phyloP scores from a whole-genome alignment of 2,888 invertebrate genomes.

The Pseudococcus viburni region DNA sequence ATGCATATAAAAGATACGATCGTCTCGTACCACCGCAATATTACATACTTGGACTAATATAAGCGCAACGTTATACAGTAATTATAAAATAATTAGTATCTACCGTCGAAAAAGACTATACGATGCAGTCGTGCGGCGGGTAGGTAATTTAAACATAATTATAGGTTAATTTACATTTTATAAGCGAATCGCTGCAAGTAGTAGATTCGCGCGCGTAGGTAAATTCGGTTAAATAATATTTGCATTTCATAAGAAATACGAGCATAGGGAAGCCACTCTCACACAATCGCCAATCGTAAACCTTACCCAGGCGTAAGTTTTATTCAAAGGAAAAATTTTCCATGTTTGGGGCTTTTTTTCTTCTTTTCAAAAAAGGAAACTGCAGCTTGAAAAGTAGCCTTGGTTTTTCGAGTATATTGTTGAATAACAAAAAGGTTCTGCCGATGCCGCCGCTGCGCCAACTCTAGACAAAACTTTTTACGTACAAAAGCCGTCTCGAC shows the following conservation, averaged over 20 bases:
- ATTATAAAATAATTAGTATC: slow-evolving; percentile 44
- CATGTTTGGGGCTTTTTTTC: neutral
- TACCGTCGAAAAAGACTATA: neutral
- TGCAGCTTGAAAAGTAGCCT: neutral
- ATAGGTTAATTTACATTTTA: slow-evolving; percentile 44
- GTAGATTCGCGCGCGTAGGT: neutral
- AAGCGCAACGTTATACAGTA: neutral
- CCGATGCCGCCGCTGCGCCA: neutral
- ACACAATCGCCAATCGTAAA: neutral
- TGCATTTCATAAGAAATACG: neutral
- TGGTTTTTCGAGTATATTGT: slow-evolving; percentile 32
- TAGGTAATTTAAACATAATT: neutral
- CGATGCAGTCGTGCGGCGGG: neutral
- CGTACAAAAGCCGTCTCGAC: slow-evolving; percentile 19
- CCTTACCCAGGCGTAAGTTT: neutral
- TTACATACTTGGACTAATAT: neutral
- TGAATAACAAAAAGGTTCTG: slow-evolving; percentile 49
- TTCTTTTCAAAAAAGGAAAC: neutral
- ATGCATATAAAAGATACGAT: slow-evolving; percentile 5
- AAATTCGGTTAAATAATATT: slow-evolving; percentile 28
- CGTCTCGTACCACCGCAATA: neutral
- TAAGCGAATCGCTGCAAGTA: slow-evolving; percentile 30
- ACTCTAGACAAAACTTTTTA: slow-evolving; percentile 14
- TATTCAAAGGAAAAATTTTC: slow-evolving; percentile 15
- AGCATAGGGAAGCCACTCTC: neutral